A percentile compares a stretch with the other conserved stretches of the same genome.
Evolutionary conservation across 2,113 vertebrate species (phyloP).

Genomic region (human (Homo sapiens)): GRCh38 chr6:116069501-116070000

Average conservation of each 20-base stretch:
- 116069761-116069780: not conserved
- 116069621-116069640: not conserved
- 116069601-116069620: not conserved
- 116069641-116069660: not conserved
- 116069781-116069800: not conserved
- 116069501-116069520: too few species aligned
- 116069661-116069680: not conserved
- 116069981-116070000: not conserved
- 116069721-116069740: not conserved
- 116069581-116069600: not conserved
- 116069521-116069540: too few species aligned
- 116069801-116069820: not conserved
- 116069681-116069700: too few species aligned
- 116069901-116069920: not conserved
- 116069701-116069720: not conserved
- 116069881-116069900: not conserved
- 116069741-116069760: not conserved
- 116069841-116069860: not conserved
- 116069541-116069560: too few species aligned
- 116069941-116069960: not conserved
- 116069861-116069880: not conserved
- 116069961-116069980: not conserved
- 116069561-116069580: not conserved
- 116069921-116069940: not conserved
- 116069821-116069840: not conserved